Conservation (phyloP, 2,888 invertebrate genomes). For the Pomacea canaliculata region DNA sequence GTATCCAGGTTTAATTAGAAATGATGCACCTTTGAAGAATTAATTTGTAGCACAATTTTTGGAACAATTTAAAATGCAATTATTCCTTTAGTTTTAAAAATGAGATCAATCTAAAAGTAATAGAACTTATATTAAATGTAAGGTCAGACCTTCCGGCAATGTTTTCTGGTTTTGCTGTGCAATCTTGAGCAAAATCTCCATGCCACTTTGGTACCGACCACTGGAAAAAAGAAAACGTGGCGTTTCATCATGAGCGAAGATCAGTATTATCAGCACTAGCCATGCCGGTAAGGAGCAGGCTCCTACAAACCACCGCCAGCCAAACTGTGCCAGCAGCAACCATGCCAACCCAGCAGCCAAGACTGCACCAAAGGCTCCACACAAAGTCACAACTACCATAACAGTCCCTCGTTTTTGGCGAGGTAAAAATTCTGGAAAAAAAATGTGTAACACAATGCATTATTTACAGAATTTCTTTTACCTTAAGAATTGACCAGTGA, state of each 20-base stretch:
- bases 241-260: constrained; percentile 49
- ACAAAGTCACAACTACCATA: constrained; percentile 59
- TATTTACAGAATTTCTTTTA: background rate
- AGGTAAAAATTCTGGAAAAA: constrained; percentile 53
- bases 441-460: background rate
- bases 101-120: too few species aligned
- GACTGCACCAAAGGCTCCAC: constrained; percentile 59
- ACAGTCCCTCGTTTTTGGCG: constrained; percentile 48
- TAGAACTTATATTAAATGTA: too few species aligned
- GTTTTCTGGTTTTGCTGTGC: constrained; percentile 41
- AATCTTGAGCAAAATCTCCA: constrained; percentile 46
- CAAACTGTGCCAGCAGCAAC: constrained; percentile 47
- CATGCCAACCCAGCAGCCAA: constrained; percentile 55
- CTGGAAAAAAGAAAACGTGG: constrained; percentile 55
- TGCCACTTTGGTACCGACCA: constrained; percentile 42
- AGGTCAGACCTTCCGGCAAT: constrained; percentile 33
- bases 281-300: constrained; percentile 52
- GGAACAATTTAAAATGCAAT: too few species aligned
- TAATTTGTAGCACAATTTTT: too few species aligned
- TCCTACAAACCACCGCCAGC: constrained; percentile 56
- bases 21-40: too few species aligned
- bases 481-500: background rate
- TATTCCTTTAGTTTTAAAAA: too few species aligned
- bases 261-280: constrained; percentile 40
- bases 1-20: too few species aligned